These are phyloP conservation scores for Etheostoma cragini DNA, from an alignment of 2,113 vertebrate species.

Conservation along the genomic window DNA sequence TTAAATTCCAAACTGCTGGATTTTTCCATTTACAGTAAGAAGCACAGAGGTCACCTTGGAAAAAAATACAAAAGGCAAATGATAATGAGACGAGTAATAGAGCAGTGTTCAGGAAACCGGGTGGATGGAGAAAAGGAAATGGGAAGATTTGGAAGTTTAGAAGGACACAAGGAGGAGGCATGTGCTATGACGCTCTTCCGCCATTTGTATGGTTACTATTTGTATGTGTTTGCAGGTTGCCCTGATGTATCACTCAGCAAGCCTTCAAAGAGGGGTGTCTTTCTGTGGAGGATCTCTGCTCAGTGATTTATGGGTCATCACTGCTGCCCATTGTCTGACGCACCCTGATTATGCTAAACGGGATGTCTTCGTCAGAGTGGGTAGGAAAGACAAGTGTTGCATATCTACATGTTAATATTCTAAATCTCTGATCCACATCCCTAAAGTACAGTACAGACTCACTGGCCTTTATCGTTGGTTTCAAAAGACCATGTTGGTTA, in stretches of 20 bases:
- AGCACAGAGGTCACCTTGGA: neutral
- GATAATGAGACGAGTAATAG: neutral
- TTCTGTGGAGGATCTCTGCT: slow-evolving; percentile 93
- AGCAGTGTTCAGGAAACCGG: neutral
- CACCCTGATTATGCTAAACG: neutral
- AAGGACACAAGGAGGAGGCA: neutral
- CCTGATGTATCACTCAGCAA: slow-evolving; percentile 69
- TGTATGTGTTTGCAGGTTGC: slow-evolving; percentile 81
- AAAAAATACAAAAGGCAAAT: neutral
- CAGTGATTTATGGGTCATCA: slow-evolving; percentile 91
- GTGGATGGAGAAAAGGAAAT: neutral
- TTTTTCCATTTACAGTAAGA: neutral
- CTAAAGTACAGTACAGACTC: neutral
- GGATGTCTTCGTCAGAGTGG: slow-evolving; percentile 81
- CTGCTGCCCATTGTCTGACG: slow-evolving; percentile 90
- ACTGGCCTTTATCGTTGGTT: neutral
- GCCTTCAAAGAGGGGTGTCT: neutral
- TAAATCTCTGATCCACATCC: neutral
- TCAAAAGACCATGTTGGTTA: neutral
- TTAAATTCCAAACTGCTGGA: neutral
- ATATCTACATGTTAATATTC: neutral
- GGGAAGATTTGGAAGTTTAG: too few species aligned
- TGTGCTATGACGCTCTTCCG: neutral
- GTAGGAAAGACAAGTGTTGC: slow-evolving; percentile 49
- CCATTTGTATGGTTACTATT: neutral